Conservation (phyloP, 2,888 invertebrate genomes). For the Drosophila nigricruria region DNA sequence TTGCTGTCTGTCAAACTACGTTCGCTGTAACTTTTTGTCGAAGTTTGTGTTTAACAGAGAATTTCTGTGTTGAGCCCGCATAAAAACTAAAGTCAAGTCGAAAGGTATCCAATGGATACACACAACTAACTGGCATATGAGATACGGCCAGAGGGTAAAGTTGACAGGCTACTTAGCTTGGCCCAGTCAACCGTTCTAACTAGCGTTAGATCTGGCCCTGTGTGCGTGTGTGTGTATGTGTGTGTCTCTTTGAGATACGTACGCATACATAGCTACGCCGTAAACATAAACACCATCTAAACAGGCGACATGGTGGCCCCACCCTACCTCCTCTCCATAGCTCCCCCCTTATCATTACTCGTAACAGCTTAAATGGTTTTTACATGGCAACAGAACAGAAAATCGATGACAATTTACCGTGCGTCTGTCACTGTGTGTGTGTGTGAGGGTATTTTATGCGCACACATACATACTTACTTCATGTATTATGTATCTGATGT, state of each 20-base stretch:
- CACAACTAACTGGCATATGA: constrained; percentile 2
- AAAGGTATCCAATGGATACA: constrained; percentile 36
- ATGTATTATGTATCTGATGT: constrained; percentile 75
- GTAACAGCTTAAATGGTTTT: constrained; percentile 57
- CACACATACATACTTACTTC: constrained; percentile 33
- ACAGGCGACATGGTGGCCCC: constrained; percentile 37
- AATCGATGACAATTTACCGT: constrained; percentile 75
- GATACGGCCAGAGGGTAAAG: constrained; percentile 20
- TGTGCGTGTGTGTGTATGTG: constrained; percentile 10
- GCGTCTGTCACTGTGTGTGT: constrained; percentile 50
- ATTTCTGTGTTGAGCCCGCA: constrained; percentile 40
- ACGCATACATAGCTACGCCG: constrained; percentile 13
- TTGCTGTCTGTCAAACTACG: not conserved
- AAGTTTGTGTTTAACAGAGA: not conserved
- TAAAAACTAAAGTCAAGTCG: constrained; percentile 38
- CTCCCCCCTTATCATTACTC: not conserved
- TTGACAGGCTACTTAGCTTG: constrained; percentile 23
- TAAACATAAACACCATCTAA: constrained; percentile 62
- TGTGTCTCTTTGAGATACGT: constrained; percentile 34
- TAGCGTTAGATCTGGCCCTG: constrained; percentile 23
- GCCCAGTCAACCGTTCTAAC: constrained; percentile 34
- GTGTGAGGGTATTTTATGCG: constrained; percentile 24
- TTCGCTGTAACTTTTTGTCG: constrained; percentile 1
- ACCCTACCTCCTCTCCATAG: not conserved
- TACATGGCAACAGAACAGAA: constrained; percentile 75